These are phyloP conservation scores for Linnaemya vulpina DNA, from an alignment of 2,888 invertebrate species.

Conservation along the genomic window DNA sequence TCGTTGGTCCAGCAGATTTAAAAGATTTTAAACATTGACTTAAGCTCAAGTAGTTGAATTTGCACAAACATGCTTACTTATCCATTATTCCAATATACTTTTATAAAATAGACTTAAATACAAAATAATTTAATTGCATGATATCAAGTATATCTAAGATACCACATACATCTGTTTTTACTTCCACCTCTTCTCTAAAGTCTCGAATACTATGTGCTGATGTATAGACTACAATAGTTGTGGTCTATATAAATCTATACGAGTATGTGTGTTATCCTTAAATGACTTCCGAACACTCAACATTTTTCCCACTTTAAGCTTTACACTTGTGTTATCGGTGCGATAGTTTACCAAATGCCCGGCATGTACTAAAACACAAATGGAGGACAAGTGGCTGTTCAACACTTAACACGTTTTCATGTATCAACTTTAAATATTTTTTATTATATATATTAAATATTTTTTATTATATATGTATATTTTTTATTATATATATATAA, in stretches of 20 bases:
- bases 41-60: too few relatives aligned
- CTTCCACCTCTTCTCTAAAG: not conserved
- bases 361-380: constrained; percentile 14
- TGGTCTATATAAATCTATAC: not conserved
- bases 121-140: not conserved
- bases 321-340: not conserved
- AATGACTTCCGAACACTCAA: not conserved
- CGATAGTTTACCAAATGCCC: constrained; percentile 21
- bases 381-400: not conserved
- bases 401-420: not conserved
- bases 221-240: not conserved
- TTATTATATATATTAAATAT: not conserved
- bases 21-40: too few relatives aligned
- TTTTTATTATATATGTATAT: too few relatives aligned
- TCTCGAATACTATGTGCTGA: not conserved
- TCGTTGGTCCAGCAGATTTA: too few relatives aligned
- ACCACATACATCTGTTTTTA: constrained; percentile 21
- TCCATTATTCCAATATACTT: too few relatives aligned
- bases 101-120: not conserved
- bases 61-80: too few relatives aligned
- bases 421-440: not conserved
- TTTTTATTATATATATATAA: not conserved
- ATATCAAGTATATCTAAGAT: not conserved
- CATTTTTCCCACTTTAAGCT: not conserved
- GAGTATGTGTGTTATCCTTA: not conserved